Percentiles rank a stretch among this genome's conserved stretches.
These are phyloP conservation scores for Macropodus opercularis DNA, from an alignment of 2,797 vertebrate genomes.

Conservation along the genomic window DNA sequence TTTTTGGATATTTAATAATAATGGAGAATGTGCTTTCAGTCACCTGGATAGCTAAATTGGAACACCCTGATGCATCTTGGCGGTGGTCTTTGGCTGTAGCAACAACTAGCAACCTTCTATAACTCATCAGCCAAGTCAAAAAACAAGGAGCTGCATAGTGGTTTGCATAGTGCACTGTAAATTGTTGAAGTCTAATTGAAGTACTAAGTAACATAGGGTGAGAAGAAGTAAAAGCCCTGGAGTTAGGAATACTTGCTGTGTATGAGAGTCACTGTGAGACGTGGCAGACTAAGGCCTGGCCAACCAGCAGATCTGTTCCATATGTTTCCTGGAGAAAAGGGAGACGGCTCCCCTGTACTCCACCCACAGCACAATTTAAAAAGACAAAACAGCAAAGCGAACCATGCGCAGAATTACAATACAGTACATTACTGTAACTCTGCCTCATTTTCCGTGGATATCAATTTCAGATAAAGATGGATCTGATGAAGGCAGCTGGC, in stretches of 20 bases:
- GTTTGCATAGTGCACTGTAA: not conserved
- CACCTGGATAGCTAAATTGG: not conserved
- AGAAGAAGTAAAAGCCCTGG: conserved; percentile 43
- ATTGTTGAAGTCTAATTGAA: not conserved
- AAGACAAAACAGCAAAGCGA: conserved; percentile 50
- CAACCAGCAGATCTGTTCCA: conserved; percentile 92
- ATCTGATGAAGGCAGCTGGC: conserved; percentile 21
- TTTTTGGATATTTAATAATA: no score
- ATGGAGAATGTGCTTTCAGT: no score
- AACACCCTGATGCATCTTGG: not conserved
- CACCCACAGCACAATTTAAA: conserved; percentile 55
- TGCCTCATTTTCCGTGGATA: conserved; percentile 2
- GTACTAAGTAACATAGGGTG: conserved; percentile 30
- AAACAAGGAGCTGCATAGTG: not conserved
- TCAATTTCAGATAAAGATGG: conserved; percentile 36
- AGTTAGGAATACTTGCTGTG: conserved; percentile 25
- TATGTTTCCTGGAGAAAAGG: conserved; percentile 88
- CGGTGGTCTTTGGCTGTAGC: no score
- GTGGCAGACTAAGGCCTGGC: conserved; percentile 87
- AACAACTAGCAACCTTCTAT: not conserved
- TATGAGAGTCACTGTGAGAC: conserved; percentile 77
- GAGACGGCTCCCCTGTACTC: conserved; percentile 71
- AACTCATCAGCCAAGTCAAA: not conserved
- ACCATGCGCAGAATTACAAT: not conserved
- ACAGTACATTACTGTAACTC: not conserved